Conservation (phyloP, 2,888 invertebrate genomes). For the Eristalis pertinax region DNA sequence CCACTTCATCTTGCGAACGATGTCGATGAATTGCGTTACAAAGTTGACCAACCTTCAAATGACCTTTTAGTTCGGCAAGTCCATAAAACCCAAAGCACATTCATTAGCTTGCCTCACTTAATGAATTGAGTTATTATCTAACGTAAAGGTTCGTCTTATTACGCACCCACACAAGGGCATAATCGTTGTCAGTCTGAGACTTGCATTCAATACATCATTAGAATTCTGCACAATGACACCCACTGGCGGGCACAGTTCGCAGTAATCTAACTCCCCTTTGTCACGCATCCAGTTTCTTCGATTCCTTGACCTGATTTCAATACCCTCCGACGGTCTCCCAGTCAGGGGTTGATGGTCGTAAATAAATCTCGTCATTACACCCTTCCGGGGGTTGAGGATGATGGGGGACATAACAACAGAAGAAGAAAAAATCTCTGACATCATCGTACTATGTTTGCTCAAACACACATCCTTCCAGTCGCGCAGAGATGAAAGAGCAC, state of each 20-base stretch:
- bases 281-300: background rate
- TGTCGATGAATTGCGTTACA: background rate
- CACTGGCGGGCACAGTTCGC: constrained; percentile 2
- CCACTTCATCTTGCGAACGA: background rate
- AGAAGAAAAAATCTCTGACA: constrained; percentile 50
- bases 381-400: background rate
- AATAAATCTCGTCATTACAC: background rate
- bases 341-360: background rate
- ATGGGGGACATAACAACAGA: no score
- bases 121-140: background rate
- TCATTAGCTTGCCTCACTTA: background rate
- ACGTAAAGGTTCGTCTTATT: no score
- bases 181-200: background rate
- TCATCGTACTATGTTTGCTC: constrained; percentile 23
- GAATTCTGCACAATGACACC: background rate
- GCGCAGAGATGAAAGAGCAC: constrained; percentile 29
- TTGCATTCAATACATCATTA: constrained; percentile 19
- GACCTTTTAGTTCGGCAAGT: background rate
- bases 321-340: background rate
- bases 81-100: background rate
- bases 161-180: background rate
- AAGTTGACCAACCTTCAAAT: constrained; percentile 5
- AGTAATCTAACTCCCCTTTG: constrained; percentile 3
- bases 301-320: constrained; percentile 55
- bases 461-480: constrained; percentile 20